Base-by-base conservation (phyloP, 2,888 invertebrate genomes). In the Nemotelus nigrinus region DNA sequence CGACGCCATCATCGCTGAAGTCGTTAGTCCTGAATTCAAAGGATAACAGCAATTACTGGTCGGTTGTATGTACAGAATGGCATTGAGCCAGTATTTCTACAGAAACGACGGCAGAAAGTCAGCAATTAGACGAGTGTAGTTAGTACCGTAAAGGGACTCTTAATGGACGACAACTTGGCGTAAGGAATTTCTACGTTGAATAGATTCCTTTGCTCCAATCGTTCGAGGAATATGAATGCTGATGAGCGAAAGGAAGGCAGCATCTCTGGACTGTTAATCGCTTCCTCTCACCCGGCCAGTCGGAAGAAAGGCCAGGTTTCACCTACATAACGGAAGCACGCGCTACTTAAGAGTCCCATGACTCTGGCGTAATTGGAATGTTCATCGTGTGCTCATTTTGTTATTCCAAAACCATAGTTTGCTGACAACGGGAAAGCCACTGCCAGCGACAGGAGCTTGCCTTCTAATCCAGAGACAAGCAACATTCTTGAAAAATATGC, bases 131-230 rank as follows among this genome's bases (percentile, higher is more conserved):
- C 44, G 55, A 70, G 10, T 44, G 10, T 53, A 41, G 68, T 39
- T 48, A 39, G 41, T 67, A 7, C 44, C 53, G 47, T 10, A 41
- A 65, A 45, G 47, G 45, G 44, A 53, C 55, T 70, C 70, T 53
- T 70, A 70, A 70, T 70, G 55, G 67, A 53, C 55, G 53, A 70
- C 70, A 70, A 41, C 70, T 70, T 70, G 55, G 55, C 70, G 70
- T 53, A 39, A 55, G 53, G 65, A 65, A 65, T 65, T 44, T 53
- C 53, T 53, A 53, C 53, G 10, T 47, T 6, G 25, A 55, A 41
- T 55, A 47, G 70, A 70, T 53, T 70, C 25, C 43, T 44, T 70
- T 7, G 65, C 65, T 47, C 55, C 55, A 70, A 70, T 70, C 70
- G 55, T 43, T 3, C 6, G 63, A 41, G n/a, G 55, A 55, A 8